These are phyloP conservation scores for Pontoporia blainvillei DNA, from an alignment of 2,113 vertebrate species.

Conservation along the genomic window DNA sequence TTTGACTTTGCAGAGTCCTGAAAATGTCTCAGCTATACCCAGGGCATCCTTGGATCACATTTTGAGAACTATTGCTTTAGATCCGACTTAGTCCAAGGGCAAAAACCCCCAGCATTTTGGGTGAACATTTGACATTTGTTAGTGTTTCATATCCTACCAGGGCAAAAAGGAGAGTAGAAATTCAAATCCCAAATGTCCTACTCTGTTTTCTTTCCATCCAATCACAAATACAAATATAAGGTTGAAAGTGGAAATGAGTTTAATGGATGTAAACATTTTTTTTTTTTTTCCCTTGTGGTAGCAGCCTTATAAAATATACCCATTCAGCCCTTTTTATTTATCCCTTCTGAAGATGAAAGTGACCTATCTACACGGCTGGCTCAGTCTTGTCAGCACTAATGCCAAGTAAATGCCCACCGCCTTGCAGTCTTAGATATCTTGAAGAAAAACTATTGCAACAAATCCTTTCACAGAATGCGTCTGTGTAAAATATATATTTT, in stretches of 20 bases:
- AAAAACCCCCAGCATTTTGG: neutral
- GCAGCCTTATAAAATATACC: neutral
- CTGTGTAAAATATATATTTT: neutral
- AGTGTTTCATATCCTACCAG: neutral
- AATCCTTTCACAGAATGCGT: neutral
- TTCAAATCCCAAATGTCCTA: neutral
- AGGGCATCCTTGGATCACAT: neutral
- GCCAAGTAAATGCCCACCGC: neutral
- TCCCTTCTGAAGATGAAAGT: neutral
- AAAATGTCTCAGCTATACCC: neutral
- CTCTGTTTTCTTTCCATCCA: neutral
- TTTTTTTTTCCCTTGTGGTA: neutral
- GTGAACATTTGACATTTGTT: neutral
- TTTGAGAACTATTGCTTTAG: neutral
- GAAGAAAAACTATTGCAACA: neutral
- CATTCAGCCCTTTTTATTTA: neutral
- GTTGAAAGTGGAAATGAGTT: neutral
- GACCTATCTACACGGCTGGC: neutral
- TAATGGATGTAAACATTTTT: neutral
- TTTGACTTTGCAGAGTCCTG: neutral
- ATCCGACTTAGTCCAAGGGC: neutral
- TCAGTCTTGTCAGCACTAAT: neutral
- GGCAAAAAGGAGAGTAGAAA: neutral
- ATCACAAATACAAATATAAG: neutral
- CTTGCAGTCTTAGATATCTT: neutral